phyloP scores from a whole-genome alignment of 2,113 vertebrate genomes.

The human region DNA sequence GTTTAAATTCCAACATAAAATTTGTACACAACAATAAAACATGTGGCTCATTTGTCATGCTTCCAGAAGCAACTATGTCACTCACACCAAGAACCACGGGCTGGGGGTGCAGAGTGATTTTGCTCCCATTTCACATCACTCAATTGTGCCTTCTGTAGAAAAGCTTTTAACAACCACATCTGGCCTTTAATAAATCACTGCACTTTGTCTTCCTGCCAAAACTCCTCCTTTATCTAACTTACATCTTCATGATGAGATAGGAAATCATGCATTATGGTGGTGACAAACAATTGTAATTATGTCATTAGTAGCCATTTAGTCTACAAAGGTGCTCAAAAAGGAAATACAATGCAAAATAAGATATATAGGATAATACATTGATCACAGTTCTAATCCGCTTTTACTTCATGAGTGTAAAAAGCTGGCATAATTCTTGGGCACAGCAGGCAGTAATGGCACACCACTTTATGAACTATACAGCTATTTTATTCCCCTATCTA shows the following conservation, averaged over 20 bases:
- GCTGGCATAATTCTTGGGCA: conserved; percentile 87
- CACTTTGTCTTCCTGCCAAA: conserved; percentile 95
- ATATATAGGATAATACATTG: conserved; percentile 89
- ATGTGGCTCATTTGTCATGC: conserved; percentile 78
- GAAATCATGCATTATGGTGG: conserved; percentile 93
- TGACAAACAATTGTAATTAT: conserved; percentile 97
- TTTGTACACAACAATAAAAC: conserved; percentile 84
- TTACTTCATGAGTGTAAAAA: conserved; percentile 87
- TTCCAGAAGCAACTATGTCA: conserved; percentile 80
- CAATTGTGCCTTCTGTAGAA: conserved; percentile 85
- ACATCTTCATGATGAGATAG: conserved; percentile 94
- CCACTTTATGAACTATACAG: conserved; percentile 88
- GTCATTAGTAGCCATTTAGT: conserved; percentile 94
- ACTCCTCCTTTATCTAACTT: conserved; percentile 95
- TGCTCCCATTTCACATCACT: conserved; percentile 83
- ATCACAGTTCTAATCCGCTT: conserved; percentile 86
- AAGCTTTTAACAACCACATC: conserved; percentile 93
- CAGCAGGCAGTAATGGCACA: conserved; percentile 89
- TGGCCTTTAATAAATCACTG: conserved; percentile 94
- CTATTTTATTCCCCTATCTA: conserved; percentile 88
- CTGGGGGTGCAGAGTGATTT: conserved; percentile 73
- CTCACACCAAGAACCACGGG: conserved; percentile 80
- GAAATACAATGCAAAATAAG: conserved; percentile 87
- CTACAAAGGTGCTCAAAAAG: conserved; percentile 88
- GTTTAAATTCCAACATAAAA: conserved; percentile 80